phyloP scores from a whole-genome alignment of 2,888 invertebrate species.

The Prosapia bicincta region DNA sequence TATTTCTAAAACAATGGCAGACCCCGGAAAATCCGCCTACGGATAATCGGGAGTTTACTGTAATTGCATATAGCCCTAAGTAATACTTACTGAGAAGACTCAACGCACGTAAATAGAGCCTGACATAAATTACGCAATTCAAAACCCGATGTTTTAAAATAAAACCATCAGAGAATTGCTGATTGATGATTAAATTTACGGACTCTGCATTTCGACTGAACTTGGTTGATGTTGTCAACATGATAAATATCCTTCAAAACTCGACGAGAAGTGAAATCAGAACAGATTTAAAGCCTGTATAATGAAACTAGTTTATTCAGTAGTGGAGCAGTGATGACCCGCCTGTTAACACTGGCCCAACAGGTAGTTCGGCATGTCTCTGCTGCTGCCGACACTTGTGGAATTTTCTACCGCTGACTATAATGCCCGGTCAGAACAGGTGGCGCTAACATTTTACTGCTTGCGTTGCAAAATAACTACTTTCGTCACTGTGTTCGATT shows the following conservation, averaged over 20 bases:
- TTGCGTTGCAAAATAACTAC: not conserved
- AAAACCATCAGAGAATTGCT: not conserved
- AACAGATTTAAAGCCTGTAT: not conserved
- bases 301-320: not conserved
- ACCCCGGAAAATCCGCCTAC: too few species aligned
- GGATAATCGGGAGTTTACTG: too few species aligned
- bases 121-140: too few species aligned
- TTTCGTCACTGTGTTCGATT: not conserved
- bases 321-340: not conserved
- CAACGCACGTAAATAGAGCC: too few species aligned
- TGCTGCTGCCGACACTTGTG: not conserved
- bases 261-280: not conserved
- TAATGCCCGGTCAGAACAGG: not conserved
- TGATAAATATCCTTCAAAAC: not conserved
- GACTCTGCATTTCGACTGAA: not conserved
- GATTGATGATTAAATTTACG: not conserved
- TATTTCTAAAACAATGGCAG: too few species aligned
- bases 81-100: too few species aligned
- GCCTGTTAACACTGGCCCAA: not conserved
- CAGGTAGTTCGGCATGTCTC: not conserved
- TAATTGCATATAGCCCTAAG: too few species aligned
- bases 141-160: too few species aligned
- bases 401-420: not conserved
- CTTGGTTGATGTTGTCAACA: not conserved
- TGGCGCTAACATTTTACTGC: not conserved